Percentiles rank a stretch among this genome's conserved stretches.
Evolutionary conservation across 2,888 invertebrate species (phyloP).

Genomic region (Sepioteuthis lessoniana): DNA sequence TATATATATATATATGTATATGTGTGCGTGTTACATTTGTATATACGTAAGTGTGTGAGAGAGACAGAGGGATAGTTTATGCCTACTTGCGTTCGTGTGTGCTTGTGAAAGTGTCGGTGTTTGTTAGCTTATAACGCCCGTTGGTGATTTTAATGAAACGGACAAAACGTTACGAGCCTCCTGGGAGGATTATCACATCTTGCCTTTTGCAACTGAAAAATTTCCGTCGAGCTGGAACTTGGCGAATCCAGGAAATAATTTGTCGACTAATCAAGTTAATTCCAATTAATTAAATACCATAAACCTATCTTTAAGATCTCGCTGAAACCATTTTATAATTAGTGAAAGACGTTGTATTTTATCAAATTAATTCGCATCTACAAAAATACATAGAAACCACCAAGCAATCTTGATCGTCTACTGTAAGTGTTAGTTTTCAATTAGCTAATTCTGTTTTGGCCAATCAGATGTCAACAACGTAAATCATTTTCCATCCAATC

Average conservation of each 20-base stretch:
- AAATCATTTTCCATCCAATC: neutral
- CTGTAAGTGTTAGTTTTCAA: neutral
- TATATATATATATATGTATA: too few species aligned
- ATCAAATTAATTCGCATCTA: neutral
- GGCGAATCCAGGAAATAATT: neutral
- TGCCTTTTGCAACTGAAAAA: neutral
- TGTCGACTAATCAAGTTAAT: slow-evolving; percentile 21
- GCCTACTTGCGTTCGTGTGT: too few species aligned
- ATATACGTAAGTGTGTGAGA: too few species aligned
- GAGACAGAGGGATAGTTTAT: too few species aligned
- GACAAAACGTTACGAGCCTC: neutral
- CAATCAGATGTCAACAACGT: neutral
- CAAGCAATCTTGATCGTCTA: neutral
- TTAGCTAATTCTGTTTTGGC: neutral
- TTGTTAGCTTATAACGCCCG: neutral
- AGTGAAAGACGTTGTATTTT: neutral
- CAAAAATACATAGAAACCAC: neutral
- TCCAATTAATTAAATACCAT: slow-evolving; percentile 4
- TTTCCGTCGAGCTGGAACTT: neutral
- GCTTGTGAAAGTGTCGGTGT: too few species aligned
- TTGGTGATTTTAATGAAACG: neutral
- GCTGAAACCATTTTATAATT: neutral
- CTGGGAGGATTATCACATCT: neutral
- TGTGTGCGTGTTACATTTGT: too few species aligned
- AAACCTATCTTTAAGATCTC: neutral